Base-by-base conservation (phyloP, 2,113 vertebrate genomes). In the Triplophysa dalaica region DNA sequence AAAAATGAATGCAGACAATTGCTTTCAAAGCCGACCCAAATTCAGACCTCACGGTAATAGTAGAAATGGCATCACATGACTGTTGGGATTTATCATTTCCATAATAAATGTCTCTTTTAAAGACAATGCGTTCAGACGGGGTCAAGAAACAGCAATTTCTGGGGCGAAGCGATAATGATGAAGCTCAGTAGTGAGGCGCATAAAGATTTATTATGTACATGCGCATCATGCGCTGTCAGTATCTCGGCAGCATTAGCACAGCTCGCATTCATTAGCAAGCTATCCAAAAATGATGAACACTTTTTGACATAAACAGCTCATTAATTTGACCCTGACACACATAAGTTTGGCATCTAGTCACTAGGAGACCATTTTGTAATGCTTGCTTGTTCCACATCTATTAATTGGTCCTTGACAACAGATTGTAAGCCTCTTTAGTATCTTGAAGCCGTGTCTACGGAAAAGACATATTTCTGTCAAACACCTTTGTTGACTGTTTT, bases 301-400 rank as follows among this genome's bases (percentile, higher is more conserved):
- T 50, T 33, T 76, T 67, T 43, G 77, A 76, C 83, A 77, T 26
- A 29, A 69, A 66, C 38, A 22, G 75, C 76, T 82, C 76, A 79
- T 82, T 85, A 81, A 79, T 45, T 69, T 76, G 60, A 70, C 72
- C 61, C 70, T 77, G 77, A 68, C 77, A 76, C 70, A 85, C 77
- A 72, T 58, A 69, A 21, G 75, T 62, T 43, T 62, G 41, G 70
- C 41, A 65, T 81, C 73, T 70, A 75, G 65, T 79, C 56, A 38
- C 58, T 5, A 58, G 45, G 24, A 60, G 11, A 41, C 61, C 14
- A 52, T 77, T 80, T 66, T 77, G 62, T 72, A 83, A 65, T 60
- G 64, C 52, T 41, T 60, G 29, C 54, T 79, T 48, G 75, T 70
- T 60, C n/a, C 17, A 45, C 60, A 76, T 64, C 64, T 65, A 38